These are phyloP conservation scores for Amazonetta brasiliensis DNA, from an alignment of 2,797 vertebrate species.

Conservation along the genomic window DNA sequence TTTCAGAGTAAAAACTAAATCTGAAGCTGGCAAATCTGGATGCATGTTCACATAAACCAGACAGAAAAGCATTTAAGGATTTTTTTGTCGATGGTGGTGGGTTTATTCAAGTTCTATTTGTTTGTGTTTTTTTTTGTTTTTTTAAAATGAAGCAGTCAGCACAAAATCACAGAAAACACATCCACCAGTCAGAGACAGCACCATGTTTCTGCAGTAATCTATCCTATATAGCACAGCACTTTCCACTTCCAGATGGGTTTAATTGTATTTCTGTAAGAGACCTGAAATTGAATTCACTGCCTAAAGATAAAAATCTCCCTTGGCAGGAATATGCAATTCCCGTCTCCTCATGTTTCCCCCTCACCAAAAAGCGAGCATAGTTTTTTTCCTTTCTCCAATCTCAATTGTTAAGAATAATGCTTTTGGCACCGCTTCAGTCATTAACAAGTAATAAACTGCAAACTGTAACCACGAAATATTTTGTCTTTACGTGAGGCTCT, in stretches of 20 bases:
- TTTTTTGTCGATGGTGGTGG: no score
- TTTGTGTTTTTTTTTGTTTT: fast-evolving
- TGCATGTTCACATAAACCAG: neutral
- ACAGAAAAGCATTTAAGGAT: neutral
- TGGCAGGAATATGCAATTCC: slow-evolving; percentile 60
- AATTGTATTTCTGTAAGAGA: slow-evolving; percentile 62
- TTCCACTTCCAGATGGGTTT: slow-evolving; percentile 68
- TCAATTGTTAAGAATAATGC: neutral
- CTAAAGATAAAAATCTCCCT: slow-evolving; percentile 73
- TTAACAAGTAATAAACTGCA: slow-evolving; percentile 38
- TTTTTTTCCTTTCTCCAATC: slow-evolving; percentile 1
- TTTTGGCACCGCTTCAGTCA: slow-evolving; percentile 18
- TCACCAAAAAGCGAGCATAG: slow-evolving; percentile 2
- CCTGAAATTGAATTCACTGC: slow-evolving; percentile 67
- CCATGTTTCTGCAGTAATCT: slow-evolving; percentile 1
- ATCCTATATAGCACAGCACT: neutral
- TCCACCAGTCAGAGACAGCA: neutral
- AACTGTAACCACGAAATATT: slow-evolving; percentile 5
- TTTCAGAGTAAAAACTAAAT: slow-evolving; percentile 14
- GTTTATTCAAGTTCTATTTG: fast-evolving
- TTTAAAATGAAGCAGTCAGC: slow-evolving; percentile 19
- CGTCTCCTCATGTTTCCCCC: slow-evolving; percentile 56
- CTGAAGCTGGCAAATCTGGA: neutral
- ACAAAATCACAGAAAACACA: slow-evolving; percentile 44
- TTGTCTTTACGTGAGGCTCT: neutral